phyloP scores from a whole-genome alignment of 1,140 invertebrate species.

The Brachionus koreanus region DNA sequence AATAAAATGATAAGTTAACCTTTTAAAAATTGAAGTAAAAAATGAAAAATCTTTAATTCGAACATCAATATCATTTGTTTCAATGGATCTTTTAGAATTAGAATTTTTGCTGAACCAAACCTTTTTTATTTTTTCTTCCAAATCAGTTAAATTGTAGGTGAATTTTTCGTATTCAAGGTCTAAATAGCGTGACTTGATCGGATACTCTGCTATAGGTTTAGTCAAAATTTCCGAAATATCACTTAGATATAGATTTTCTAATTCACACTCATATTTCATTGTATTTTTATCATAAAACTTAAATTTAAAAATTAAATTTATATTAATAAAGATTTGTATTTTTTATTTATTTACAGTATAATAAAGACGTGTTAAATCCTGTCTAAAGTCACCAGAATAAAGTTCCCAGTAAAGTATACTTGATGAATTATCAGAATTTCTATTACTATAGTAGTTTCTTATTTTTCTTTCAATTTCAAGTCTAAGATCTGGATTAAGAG shows the following conservation, averaged over 20 bases:
- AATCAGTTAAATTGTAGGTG: neutral
- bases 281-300: slow-evolving; percentile 9
- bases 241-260: neutral
- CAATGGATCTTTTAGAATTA: neutral
- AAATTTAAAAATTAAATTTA: neutral
- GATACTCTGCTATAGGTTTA: neutral
- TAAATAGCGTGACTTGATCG: neutral
- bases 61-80: neutral
- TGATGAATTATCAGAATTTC: neutral
- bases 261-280: slow-evolving; percentile 16
- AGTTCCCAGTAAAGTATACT: slow-evolving; percentile 23
- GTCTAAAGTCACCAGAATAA: neutral
- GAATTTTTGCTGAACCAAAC: neutral
- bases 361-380: slow-evolving; percentile 16
- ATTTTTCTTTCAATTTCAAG: neutral
- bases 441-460: neutral
- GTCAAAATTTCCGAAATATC: neutral
- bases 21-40: slow-evolving; percentile 28
- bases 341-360: neutral
- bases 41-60: neutral
- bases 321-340: neutral
- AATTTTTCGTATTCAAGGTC: slow-evolving; percentile 38
- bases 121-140: neutral
- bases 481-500: neutral
- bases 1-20: neutral